Evolutionary conservation across 2,113 vertebrate genomes (phyloP).

Genomic region (Centropus unirufus): DNA sequence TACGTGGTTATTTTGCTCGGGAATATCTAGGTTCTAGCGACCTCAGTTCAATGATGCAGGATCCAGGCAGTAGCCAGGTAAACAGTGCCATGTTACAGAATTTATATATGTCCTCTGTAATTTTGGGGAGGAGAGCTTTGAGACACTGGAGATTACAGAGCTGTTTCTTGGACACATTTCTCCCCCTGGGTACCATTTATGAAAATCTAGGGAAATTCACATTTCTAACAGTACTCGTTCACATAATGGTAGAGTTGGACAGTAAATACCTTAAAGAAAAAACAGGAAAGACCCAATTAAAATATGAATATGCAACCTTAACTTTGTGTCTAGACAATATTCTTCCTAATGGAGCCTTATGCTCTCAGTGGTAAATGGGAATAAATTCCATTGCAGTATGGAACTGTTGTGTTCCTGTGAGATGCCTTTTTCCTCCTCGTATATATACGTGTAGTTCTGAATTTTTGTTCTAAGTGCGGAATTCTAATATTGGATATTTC

Average conservation of each 20-base stretch:
- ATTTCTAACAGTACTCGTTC: background rate
- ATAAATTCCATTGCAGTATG: background rate
- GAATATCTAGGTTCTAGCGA: background rate
- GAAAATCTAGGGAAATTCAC: background rate
- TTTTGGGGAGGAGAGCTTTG: background rate
- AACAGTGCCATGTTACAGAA: background rate
- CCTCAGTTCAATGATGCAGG: background rate
- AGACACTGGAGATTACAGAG: background rate
- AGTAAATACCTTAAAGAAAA: background rate
- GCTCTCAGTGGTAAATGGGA: background rate
- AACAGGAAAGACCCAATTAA: background rate
- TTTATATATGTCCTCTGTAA: background rate
- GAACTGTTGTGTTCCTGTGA: background rate
- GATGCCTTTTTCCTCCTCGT: background rate
- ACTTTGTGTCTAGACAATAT: background rate
- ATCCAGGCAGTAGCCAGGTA: background rate
- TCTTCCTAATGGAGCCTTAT: background rate
- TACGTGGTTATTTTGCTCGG: background rate
- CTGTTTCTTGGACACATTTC: background rate
- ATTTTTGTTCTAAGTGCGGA: background rate
- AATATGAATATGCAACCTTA: background rate
- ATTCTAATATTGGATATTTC: background rate
- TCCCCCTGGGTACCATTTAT: background rate
- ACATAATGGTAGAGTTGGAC: background rate
- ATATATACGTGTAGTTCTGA: background rate